Evolutionary conservation across 2,797 vertebrate species (phyloP), one percentile per base, ranked within the genome.

Genomic region (Sebastes alutus): DNA sequence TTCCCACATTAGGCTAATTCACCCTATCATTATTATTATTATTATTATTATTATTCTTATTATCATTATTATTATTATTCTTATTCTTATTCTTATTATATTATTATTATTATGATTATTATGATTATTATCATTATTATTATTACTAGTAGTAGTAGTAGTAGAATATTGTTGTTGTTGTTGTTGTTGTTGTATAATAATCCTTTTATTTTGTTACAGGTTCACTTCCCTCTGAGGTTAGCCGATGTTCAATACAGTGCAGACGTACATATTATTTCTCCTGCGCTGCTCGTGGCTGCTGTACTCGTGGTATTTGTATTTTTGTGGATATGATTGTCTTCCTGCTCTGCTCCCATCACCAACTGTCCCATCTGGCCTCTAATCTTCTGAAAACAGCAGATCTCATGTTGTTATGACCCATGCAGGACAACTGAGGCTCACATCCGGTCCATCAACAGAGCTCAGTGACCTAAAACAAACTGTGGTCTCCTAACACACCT

Each of bases 321-420:
- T 59, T 52, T 71, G 29, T 29, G 38, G 23, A 60, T 52, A 12
- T 66, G 73, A 65, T n/a, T 30, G 35, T 38, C 29, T 54, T 30
- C 8, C 23, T 42, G 0, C 33, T 35, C 35, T 27, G n/a, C 22
- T 68, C 58, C 35, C 25, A 23, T 27, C 35, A 6, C 35, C n/a
- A 61, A 32, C n/a, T 35, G 16, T 72, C 58, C 65, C 67, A 75
- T 66, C 65, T 65, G 65, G 46, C 13, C 13, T 9, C 32, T 72
- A 77, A 75, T 75, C 65, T 74, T 52, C 20, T 42, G 35, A 59
- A 80, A 64, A 65, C 23, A 66, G 42, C 54, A 27, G 16, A 42
- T 22, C 38, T 46, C 62, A 30, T 62, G 52, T 71, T 67, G 46
- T 49, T n/a, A 12, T 67, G 22, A 56, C 32, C 27, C 49, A 12